Base-by-base conservation (phyloP, 92 coral and sea anemone genomes). In the Blastomussa wellsi region DNA sequence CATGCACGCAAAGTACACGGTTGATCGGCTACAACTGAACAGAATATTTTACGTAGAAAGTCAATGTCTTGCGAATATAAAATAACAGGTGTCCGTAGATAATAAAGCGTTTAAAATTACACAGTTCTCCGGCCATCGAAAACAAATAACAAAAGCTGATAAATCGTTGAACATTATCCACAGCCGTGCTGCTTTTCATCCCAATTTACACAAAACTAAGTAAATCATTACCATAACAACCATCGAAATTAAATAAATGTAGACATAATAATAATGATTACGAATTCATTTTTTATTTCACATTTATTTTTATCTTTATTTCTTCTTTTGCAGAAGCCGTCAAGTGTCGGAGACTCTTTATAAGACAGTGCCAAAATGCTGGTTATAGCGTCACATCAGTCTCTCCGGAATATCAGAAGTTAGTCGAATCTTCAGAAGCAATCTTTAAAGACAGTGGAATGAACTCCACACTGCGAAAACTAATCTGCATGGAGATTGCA, bases 401-500 rank as follows among this genome's bases (percentile, higher is more conserved):
- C 16, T 66, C 88, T 19, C 7, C 4, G n/a, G 77, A n/a, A 16
- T 77, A 77, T 47, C 88, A 85, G 70, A 26, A 66, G 68, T 22
- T 36, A 35, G 69, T 85, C 1, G 15, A 41, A 41, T 3, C 29
- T 35, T 49, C 72, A 32, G 49, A 77, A 10, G 36, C 32, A 2
- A 37, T 85, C 39, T 66, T 85, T 8, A 13, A 48, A 15, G 32
- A 26, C 57, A 41, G 64, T 31, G 22, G 28, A 3, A 26, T 5
- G 3, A 78, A 66, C 87, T 75, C 87, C 62, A n/a, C 53, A 57
- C 77, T 85, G 62, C 72, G 69, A 7, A 77, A 70, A 68, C 19
- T 85, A 5, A 76, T 78, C 11, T 85, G 88, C 35, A 85, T 78
- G 77, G 88, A 85, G 41, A 29, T 85, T 24, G 88, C 83, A 26